Percentiles rank a stretch among this genome's conserved stretches.
Evolutionary conservation across 2,113 vertebrate genomes (phyloP).

Genomic region (Oreochromis aureus): DNA sequence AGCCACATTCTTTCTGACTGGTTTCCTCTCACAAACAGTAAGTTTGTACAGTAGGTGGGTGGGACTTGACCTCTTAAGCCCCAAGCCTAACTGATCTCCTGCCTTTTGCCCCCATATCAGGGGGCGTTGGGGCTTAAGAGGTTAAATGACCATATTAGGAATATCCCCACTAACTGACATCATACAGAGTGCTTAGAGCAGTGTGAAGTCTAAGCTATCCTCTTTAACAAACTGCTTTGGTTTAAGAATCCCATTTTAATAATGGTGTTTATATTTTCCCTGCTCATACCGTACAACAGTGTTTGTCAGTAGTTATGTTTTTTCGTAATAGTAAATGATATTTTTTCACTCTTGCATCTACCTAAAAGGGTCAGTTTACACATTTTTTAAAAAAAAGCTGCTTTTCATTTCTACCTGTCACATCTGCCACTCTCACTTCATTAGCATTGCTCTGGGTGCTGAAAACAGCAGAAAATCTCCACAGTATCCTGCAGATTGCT

Average conservation of each 20-base stretch:
- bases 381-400: accelerated
- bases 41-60: background rate
- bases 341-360: no score
- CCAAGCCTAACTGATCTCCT: no score
- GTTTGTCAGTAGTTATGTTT: background rate
- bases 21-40: background rate
- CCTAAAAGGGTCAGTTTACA: background rate
- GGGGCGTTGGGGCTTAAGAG: no score
- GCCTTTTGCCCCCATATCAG: no score
- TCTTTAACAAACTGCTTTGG: background rate
- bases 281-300: background rate
- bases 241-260: background rate
- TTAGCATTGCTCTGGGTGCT: background rate
- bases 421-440: background rate
- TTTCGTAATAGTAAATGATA: background rate
- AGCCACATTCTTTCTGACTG: background rate
- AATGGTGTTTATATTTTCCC: background rate
- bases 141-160: background rate
- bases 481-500: background rate
- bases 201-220: background rate
- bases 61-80: background rate
- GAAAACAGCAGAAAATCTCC: background rate
- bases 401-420: background rate
- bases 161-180: background rate
- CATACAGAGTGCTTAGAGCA: background rate